Base-by-base conservation (phyloP, 2,797 vertebrate genomes). In the Onychomys leucogaster region DNA sequence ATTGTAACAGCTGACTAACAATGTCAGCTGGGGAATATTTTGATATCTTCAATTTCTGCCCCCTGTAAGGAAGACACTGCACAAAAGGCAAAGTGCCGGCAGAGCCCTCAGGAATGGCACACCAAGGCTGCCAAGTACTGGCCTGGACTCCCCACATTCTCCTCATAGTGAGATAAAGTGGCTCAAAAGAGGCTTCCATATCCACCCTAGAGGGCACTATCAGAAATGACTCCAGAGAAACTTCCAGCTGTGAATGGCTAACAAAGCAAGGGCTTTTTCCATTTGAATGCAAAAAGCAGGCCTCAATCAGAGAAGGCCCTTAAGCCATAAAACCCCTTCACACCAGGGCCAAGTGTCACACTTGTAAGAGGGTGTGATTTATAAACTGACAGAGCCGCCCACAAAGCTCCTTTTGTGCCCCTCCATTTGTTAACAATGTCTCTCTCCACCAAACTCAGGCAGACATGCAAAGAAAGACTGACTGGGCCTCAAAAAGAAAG, bases 11-110 rank as follows among this genome's bases (percentile, higher is more conserved):
- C 97, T 98, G 98, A 97, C 98, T 97, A 96, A 97, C 97, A 98
- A 93, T 69, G 97, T 90, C 98, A 98, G 97, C 98, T 98, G 97
- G 94, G 94, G 94, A 97, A 94, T 97, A 98, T 97, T 98, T 98
- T 98, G 93, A 96, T 96, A 90, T 86, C 95, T 97, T 96, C 96
- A 84, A 76, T 94, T 81, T 83, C 32, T 23, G 89, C 57, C 89
- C 93, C 61, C 37, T 9, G 59, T 12, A 52, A 94, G 96, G 96
- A 97, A 96, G 93, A 96, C 43, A 78, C 73, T 25, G 52, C 95
- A 80, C 92, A 63, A 92, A 96, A 85, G 61, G 49, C 93, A 46
- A 80, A 23, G 81, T 17, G 93, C 78, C 41, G 5, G 52, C 57
- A 81, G 82, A 89, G 78, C 55, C 65, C 11, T 1, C 34, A 43